Evolutionary conservation across 2,797 vertebrate species (phyloP).

Genomic region (Hemitrygon akajei): DNA sequence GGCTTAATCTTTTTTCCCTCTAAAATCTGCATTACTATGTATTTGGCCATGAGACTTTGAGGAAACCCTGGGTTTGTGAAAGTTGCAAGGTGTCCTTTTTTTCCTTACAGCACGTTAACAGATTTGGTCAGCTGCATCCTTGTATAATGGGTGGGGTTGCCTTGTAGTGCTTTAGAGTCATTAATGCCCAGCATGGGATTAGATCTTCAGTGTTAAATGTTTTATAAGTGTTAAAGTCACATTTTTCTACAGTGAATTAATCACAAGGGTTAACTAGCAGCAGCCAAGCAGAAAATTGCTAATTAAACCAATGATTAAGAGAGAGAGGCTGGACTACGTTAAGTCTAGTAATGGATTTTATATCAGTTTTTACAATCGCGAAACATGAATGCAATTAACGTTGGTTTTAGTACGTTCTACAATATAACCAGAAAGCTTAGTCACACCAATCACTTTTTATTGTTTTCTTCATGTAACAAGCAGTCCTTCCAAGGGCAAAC

Average conservation of each 20-base stretch:
- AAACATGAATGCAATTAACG: neutral
- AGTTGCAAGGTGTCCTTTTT: too few species aligned
- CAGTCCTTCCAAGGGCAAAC: neutral
- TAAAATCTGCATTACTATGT: too few species aligned
- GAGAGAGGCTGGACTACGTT: slow-evolving; percentile 14
- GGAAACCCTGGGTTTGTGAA: too few species aligned
- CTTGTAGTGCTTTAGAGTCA: neutral
- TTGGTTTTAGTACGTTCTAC: neutral
- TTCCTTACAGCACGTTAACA: neutral
- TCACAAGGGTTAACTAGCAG: neutral
- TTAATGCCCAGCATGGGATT: neutral
- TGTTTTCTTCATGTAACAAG: neutral
- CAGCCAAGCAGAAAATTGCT: slow-evolving; percentile 23
- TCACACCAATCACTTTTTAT: neutral
- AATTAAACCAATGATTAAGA: slow-evolving; percentile 24
- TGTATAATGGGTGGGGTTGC: neutral
- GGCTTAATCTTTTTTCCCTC: too few species aligned
- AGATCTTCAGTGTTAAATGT: neutral
- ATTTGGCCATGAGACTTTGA: too few species aligned
- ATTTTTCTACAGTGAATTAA: neutral
- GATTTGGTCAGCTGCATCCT: neutral
- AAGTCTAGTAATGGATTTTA: slow-evolving; percentile 23
- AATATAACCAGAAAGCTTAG: neutral
- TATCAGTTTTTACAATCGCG: slow-evolving; percentile 21
- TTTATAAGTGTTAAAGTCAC: slow-evolving; percentile 15